Base-by-base conservation (phyloP, 2,797 vertebrate genomes). In the Poeciliopsis gracilis region DNA sequence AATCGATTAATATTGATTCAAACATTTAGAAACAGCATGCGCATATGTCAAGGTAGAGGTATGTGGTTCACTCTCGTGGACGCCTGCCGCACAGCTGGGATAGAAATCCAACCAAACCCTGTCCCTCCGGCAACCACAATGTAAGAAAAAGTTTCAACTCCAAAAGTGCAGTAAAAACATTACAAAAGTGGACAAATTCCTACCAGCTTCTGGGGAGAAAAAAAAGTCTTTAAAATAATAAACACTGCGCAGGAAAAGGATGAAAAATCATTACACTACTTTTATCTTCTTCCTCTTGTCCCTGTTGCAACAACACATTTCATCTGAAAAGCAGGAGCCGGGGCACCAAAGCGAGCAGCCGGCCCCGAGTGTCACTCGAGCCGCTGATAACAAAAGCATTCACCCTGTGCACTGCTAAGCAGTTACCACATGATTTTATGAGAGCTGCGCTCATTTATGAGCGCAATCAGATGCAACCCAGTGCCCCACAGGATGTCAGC, bases 391-490 rank as follows among this genome's bases (percentile, higher is more conserved):
- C 89, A 93, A 89, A 93, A 90, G 91, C 90, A 84, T 90, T 93
- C 90, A 84, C 91, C 91, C 92, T 80, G 89, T 90, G 93, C 93
- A 89, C 91, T 80, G 86, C 90, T 89, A 90, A 94, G 93, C 94
- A 92, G 93, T 94, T 94, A 94, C 90, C 93, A 91, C 92, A 93
- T 93, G 91, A 92, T 94, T 94, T 94, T 93, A 95, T 88, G 93
- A 92, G 91, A 86, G 92, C 91, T 78, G 75, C 73, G 90, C 91
- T 94, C 94, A 93, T 94, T 94, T 94, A 94, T 87, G 93, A 92
- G 90, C 78, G 91, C 91, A 94, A 94, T 94, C 93, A 94, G 92
- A 90, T 92, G 92, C 92, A 93, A 92, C 92, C 90, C 91, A 88
- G 88, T 87, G 92, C 91, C 93, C 94, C 91, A 86, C 77, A 93